Evolutionary conservation across 2,113 vertebrate species (phyloP).

Genomic region (Anas platyrhynchos): DNA sequence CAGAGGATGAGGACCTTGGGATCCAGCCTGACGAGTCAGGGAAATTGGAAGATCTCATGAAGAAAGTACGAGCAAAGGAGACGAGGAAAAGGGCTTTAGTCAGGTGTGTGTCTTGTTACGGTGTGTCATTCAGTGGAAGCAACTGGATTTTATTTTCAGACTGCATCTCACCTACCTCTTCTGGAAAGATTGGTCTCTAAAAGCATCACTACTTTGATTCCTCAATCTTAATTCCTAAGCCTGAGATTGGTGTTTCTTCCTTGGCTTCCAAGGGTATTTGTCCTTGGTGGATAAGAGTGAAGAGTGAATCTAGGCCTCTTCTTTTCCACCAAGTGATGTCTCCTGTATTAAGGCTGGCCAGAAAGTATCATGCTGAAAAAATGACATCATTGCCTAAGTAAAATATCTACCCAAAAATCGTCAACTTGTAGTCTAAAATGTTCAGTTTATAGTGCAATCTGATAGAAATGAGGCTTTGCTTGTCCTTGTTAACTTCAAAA

Average conservation of each 20-base stretch:
- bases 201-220: background rate
- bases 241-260: background rate
- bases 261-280: background rate
- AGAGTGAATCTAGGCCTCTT: background rate
- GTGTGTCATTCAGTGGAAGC: background rate
- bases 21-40: constrained; percentile 84
- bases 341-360: background rate
- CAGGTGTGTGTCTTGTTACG: constrained; percentile 74
- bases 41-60: constrained; percentile 91
- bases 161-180: background rate
- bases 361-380: background rate
- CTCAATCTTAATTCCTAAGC: background rate
- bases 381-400: background rate
- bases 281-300: background rate
- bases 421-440: background rate
- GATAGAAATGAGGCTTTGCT: background rate
- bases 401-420: background rate
- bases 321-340: background rate
- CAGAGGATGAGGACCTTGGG: constrained; percentile 86
- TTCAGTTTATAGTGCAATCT: background rate
- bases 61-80: constrained; percentile 90
- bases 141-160: background rate
- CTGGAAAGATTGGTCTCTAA: background rate
- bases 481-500: background rate
- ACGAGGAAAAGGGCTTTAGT: constrained; percentile 81